Evolutionary conservation across 2,113 vertebrate genomes (phyloP), one percentile per base, ranked within the genome.

Genomic region (Stigmatopora nigra): DNA sequence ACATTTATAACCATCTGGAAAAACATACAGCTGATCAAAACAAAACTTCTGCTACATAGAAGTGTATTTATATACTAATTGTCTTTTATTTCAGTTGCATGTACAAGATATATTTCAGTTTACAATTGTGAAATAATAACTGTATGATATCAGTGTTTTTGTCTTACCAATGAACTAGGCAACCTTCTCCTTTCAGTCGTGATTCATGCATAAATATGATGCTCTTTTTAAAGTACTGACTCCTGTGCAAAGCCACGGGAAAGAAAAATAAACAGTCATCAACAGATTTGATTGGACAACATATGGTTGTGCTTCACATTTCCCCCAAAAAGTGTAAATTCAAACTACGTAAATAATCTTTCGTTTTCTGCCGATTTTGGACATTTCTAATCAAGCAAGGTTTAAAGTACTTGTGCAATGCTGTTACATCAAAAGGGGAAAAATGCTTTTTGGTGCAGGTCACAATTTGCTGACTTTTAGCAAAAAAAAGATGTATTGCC

Each of bases 171-270:
- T 98, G 94, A 60, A 98, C 95, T 0, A 99, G 90, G 74, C 93
- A 95, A 83, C 94, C 92, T 82, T 96, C 93, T 62, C 93, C 91
- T 70, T 88, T 88, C 65, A 97, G 91, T 0, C 94, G 90, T 68
- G 92, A 96, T 73, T 97, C 93, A n/a, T 98, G 95, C 75, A 97
- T 97, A 82, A 98, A 97, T 56, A 82, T 82, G 77, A 96, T 96
- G 73, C 95, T 98, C 76, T 95, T 90, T 89, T 93, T 96, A 84
- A 97, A 97, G 89, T 98, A 92, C 79, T 95, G 93, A 69, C 87
- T 90, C 79, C 94, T 99, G 81, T 49, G 49, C 67, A 75, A 55
- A 6, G 73, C 8, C 71, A 61, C 44, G 55, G 49, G 65, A 49
- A 38, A 41, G 38, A 0, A 0, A 0, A 38, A 6, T 7, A 52